Percentiles rank a stretch among this genome's conserved stretches.
These are phyloP conservation scores for Chiroxiphia lanceolata DNA, from an alignment of 2,797 vertebrate species.

Conservation along the genomic window DNA sequence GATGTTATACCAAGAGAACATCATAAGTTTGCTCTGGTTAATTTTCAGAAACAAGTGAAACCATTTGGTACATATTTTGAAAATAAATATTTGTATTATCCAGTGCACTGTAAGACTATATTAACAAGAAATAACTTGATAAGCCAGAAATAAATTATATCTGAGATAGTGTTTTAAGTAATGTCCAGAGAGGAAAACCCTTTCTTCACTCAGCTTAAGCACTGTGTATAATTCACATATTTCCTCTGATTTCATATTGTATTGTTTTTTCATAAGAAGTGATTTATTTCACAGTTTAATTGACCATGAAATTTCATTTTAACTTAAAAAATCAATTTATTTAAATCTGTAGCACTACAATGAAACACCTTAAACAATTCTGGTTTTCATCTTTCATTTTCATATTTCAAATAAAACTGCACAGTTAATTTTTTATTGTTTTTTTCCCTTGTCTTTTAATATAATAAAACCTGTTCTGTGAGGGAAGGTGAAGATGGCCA, in stretches of 20 bases:
- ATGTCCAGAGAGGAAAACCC: not conserved
- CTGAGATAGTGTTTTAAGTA: not conserved
- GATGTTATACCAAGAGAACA: not conserved
- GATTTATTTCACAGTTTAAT: conserved; percentile 53
- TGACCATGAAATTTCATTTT: conserved; percentile 59
- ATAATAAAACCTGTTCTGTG: not conserved
- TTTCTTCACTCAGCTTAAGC: not conserved
- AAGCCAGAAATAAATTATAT: not conserved
- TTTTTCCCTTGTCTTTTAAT: not conserved
- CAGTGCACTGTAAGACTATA: not conserved
- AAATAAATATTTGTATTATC: not conserved
- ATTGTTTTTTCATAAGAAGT: conserved; percentile 40
- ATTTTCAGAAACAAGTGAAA: not conserved
- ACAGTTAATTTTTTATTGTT: not conserved
- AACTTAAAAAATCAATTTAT: conserved; percentile 22
- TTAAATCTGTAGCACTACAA: not conserved
- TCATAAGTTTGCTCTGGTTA: not conserved
- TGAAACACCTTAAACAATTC: not conserved
- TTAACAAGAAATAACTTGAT: not conserved
- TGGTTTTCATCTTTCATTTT: conserved; percentile 46
- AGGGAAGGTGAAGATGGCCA: not conserved
- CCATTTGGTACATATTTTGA: not conserved
- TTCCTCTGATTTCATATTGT: conserved; percentile 4
- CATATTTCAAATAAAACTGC: conserved; percentile 1
- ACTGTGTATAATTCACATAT: not conserved